These are phyloP conservation scores for Rhineura floridana DNA, from an alignment of 2,113 vertebrate genomes.

Conservation along the genomic window DNA sequence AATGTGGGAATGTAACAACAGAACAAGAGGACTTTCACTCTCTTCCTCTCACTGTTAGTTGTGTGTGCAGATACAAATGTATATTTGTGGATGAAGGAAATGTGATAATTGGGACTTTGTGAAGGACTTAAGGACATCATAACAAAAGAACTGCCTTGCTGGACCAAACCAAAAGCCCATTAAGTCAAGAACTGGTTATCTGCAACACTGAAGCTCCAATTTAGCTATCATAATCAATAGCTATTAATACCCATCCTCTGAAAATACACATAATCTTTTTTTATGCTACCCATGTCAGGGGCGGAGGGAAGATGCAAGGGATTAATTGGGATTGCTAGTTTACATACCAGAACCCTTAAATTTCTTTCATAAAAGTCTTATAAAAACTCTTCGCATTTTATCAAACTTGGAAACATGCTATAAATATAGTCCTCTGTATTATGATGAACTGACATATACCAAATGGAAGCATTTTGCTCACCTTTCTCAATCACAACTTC, in stretches of 20 bases:
- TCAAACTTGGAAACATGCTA: not conserved
- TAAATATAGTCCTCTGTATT: not conserved
- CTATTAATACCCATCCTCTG: not conserved
- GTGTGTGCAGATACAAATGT: not conserved
- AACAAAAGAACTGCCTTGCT: not conserved
- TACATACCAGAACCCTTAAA: not conserved
- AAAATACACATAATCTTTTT: not conserved
- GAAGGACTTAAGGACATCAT: not conserved
- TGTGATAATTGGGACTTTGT: not conserved
- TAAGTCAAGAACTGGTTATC: not conserved
- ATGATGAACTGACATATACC: not conserved
- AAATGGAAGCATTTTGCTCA: conserved; percentile 47
- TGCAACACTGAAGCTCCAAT: not conserved
- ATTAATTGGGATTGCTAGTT: not conserved
- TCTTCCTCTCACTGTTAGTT: too few relatives aligned
- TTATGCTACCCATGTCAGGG: not conserved
- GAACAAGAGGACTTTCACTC: not conserved
- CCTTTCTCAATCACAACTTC: conserved; percentile 62
- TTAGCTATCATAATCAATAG: not conserved
- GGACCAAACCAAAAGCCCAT: not conserved
- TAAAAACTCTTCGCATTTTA: not conserved
- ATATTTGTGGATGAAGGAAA: not conserved
- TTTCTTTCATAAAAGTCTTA: not conserved
- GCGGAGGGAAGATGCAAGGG: too few relatives aligned
- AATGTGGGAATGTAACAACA: not conserved